Evolutionary conservation across 2,888 invertebrate genomes (phyloP).

Genomic region (Meiosimyza platycephala): DNA sequence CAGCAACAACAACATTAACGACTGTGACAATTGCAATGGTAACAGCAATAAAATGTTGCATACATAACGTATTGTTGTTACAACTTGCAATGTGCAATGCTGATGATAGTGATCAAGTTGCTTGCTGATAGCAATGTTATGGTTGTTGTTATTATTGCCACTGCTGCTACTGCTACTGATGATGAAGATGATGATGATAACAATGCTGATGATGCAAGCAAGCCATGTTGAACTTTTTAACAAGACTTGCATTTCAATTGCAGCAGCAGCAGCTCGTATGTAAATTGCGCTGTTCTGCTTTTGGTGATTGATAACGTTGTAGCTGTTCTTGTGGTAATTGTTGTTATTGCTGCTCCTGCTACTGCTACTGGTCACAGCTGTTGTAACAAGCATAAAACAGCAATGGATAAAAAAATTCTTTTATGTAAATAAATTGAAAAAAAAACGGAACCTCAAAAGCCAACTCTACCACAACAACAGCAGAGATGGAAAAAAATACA

Average conservation of each 20-base stretch:
- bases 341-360: conserved; percentile 15
- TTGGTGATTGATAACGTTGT: too few species aligned
- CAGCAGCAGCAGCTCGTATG: not conserved
- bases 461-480: too few species aligned
- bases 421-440: too few species aligned
- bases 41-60: conserved; percentile 22
- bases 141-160: conserved; percentile 20
- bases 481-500: too few species aligned
- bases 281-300: too few species aligned
- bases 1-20: conserved; percentile 33
- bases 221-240: too few species aligned
- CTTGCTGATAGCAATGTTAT: conserved; percentile 11
- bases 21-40: conserved; percentile 17
- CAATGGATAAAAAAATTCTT: too few species aligned
- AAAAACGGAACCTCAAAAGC: too few species aligned
- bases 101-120: conserved; percentile 13
- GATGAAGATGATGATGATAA: not conserved
- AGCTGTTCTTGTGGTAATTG: conserved; percentile 11
- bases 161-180: not conserved
- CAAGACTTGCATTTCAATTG: conserved; percentile 16
- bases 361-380: conserved; percentile 9
- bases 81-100: conserved; percentile 32
- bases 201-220: not conserved
- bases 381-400: conserved; percentile 8
- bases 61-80: conserved; percentile 33